Evolutionary conservation across 2,888 invertebrate species (phyloP), one percentile per base, ranked within the genome.

Genomic region (Yponomeuta evonymella): DNA sequence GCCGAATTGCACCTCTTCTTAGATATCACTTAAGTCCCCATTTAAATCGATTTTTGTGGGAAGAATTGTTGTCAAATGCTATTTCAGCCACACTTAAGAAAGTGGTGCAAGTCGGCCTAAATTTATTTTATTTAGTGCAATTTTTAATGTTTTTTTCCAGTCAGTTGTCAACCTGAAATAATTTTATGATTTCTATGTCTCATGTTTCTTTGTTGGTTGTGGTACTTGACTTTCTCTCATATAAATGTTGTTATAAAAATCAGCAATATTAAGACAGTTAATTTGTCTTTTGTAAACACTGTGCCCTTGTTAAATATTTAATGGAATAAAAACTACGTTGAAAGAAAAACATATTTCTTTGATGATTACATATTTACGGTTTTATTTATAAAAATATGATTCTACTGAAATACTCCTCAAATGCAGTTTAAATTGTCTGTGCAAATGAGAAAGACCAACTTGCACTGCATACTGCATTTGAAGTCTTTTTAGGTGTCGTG

Each of bases 311-410:
- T 90, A 86, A 84, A 83, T 87, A 84, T 90, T 86, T 90, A 89
- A 84, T 87, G 86, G 86, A 90, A 86, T 90, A 87, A 91, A 90
- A 86, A 81, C 81, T 85, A 89, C 86, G 88, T 90, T 88, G 86
- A 87, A 87, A 86, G 73, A 75, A 79, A 30, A 64, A 29, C 10
- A 2, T 64, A 23, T 29, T 29, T 64, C 10, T 9, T 63, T 63
- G n/a, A 64, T 23, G 29, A 29, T n/a, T 64, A 23, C 63, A 11
- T 29, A 63, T 15, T 51, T 51, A 51, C 6, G 2, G 33, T 23
- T 2, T 36, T 2, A 4, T 5, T 36, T 36, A 5, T 36, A 43
- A 8, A 43, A 43, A 8, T 8, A 43, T 8, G 6, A 43, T 43
- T 43, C 43, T 6, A 43, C 9, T 43, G 6, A 43, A 43, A 43